Base-by-base conservation (phyloP, 2,797 vertebrate genomes). In the Champsocephalus gunnari region DNA sequence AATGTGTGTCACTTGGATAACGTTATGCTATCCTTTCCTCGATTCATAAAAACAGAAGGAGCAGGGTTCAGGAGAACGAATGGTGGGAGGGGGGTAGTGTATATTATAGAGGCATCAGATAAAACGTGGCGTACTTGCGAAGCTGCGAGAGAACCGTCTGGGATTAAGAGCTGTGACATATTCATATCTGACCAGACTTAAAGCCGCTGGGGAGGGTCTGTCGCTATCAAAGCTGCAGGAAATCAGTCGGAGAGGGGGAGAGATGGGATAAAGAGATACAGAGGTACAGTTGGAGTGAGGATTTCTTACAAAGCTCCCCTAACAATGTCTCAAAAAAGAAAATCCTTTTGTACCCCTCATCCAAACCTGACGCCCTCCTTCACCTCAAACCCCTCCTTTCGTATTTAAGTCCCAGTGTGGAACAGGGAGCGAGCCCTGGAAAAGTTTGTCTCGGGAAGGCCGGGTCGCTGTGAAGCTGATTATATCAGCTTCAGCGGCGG, bases 401-500 rank as follows among this genome's bases (percentile, higher is more conserved):
- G 66, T 88, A 87, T 91, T 92, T 93, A 92, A 94, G 91, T 91
- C 88, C 92, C 92, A 28, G 79, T 84, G 90, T 90, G 93, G 88
- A 89, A 89, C 85, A 87, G 86, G 87, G 88, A 92, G 85, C 73
- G 77, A 88, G 91, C 89, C 87, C 77, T 79, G 83, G 95, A 96
- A 98, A 98, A 97, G 96, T 98, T 97, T 96, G 96, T 96, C 95
- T 96, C 95, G 89, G 94, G 95, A 89, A 90, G 89, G 86, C 89
- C 80, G 84, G 95, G 92, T 92, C 90, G 80, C 94, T 90, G 94
- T 94, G 95, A 90, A 96, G 96, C 96, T 98, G 98, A 99, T 99
- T 98, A 99, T 97, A 97, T 97, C 96, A 95, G 96, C 97, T 97
- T 97, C 95, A 94, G 95, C 96, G 90, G 94, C 93, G 73, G 82